These are phyloP conservation scores for Microtus richardsoni DNA, from an alignment of 2,113 vertebrate species.

Conservation along the genomic window DNA sequence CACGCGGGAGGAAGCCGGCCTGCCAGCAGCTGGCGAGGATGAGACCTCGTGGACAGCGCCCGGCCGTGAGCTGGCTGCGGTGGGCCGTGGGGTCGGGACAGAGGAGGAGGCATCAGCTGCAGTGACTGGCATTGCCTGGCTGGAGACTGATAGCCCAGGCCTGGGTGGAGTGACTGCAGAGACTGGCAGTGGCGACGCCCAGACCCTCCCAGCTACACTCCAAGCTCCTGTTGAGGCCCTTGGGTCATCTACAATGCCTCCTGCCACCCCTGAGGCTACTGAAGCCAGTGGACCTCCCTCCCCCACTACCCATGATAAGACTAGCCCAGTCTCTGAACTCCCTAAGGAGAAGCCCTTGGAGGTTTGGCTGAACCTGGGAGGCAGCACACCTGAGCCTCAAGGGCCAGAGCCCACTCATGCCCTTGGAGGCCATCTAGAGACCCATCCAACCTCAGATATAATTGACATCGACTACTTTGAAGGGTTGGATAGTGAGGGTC, in stretches of 20 bases:
- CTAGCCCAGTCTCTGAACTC: neutral
- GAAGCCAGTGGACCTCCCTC: neutral
- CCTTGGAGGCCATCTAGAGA: slow-evolving; percentile 75
- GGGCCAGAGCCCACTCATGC: slow-evolving; percentile 62
- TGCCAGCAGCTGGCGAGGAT: neutral
- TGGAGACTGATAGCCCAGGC: slow-evolving; percentile 75
- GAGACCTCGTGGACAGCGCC: slow-evolving; percentile 18
- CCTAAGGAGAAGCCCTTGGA: slow-evolving; percentile 80
- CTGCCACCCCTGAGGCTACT: slow-evolving; percentile 75
- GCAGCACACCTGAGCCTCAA: slow-evolving; percentile 69
- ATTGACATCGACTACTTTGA: slow-evolving; percentile 93
- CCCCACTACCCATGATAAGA: slow-evolving; percentile 20
- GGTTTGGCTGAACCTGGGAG: slow-evolving; percentile 62
- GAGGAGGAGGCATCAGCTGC: slow-evolving; percentile 76
- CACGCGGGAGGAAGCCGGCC: slow-evolving; percentile 37
- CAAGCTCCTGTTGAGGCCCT: slow-evolving; percentile 48
- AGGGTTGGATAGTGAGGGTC: slow-evolving; percentile 82
- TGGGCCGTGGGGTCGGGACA: neutral
- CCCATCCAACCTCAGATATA: slow-evolving; percentile 79
- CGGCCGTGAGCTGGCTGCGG: slow-evolving; percentile 11
- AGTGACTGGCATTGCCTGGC: slow-evolving; percentile 66
- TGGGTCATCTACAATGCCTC: neutral
- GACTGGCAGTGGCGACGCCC: slow-evolving; percentile 88
- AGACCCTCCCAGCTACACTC: slow-evolving; percentile 41
- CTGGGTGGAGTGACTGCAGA: slow-evolving; percentile 85